Base-by-base conservation (phyloP, 2,797 vertebrate species). In the Acanthiza pusilla region DNA sequence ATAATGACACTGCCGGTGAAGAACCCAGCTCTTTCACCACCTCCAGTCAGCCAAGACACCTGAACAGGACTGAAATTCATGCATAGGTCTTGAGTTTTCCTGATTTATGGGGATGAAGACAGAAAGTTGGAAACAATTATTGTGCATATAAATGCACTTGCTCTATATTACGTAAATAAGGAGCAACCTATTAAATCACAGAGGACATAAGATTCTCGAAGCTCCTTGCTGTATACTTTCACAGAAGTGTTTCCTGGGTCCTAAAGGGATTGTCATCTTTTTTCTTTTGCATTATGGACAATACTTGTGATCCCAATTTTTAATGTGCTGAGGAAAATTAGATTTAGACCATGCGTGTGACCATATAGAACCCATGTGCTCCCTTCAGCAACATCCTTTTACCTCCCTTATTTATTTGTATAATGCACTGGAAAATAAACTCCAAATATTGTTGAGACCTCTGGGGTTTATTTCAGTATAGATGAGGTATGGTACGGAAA, bases 231-330 rank as follows among this genome's bases (percentile, higher is more conserved):
- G 21, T 62, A 29, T 15, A 9, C 19, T 85, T 62, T 74, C 60
- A 58, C 15, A 54, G 27, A 71, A 2, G 3, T 51, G 21, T 48
- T 34, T 43, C 23, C 26, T 34, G 32, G 75, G 38, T 47, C 27
- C 25, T 61, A 62, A 75, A 60, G 4, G 5, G 8, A 77, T 34
- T 20, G 45, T 40, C 23, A 85, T 5, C 4, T 38, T 82, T 63
- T 2, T 76, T 62, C 55, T 54, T 67, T 63, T 60, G 29, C 11
- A 18, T 55, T 79, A 58, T 10, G 9, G 51, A 55, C 9, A 30
- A 38, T 17, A 19, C 3, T 22, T 13, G 2, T 43, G 4, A 7
- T 6, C 13, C 2, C 6, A 43, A 0, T 26, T 60, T 4, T 50
- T 76, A 36, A 42, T 22, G 2, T 89, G 29, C 17, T 60, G 5